Evolutionary conservation across 1,140 invertebrate genomes (phyloP).

Genomic region (Helicoverpa zea): DNA sequence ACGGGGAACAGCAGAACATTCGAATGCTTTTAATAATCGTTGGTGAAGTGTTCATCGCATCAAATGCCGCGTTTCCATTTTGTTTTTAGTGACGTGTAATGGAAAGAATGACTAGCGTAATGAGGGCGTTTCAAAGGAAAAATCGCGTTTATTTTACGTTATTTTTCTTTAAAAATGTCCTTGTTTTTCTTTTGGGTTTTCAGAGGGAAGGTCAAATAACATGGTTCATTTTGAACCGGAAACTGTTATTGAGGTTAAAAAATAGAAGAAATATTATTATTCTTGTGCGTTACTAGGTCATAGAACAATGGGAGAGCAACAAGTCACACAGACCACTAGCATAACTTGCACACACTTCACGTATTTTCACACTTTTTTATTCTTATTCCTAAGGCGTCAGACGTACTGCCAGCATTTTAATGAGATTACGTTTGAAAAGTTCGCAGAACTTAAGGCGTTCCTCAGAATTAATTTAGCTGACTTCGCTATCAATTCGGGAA

Average conservation of each 20-base stretch:
- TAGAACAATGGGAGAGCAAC: not conserved
- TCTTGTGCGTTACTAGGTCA: not conserved
- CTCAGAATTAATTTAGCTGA: constrained; percentile 38
- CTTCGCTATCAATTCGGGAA: constrained; percentile 30
- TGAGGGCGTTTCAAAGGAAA: constrained; percentile 36
- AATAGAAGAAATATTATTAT: not conserved
- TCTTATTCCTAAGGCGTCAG: constrained; percentile 19
- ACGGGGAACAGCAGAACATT: constrained; percentile 31
- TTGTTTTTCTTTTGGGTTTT: constrained; percentile 5
- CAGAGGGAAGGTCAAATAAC: constrained; percentile 14
- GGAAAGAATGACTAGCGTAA: constrained; percentile 60
- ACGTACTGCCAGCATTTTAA: constrained; percentile 37
- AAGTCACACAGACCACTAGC: not conserved
- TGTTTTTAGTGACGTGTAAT: constrained; percentile 60
- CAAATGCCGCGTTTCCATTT: constrained; percentile 54
- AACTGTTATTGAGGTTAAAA: constrained; percentile 7
- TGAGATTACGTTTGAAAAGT: constrained; percentile 41
- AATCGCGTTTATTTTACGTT: constrained; percentile 1
- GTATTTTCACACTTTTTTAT: constrained; percentile 20
- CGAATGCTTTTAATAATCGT: constrained; percentile 42
- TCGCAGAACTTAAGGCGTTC: constrained; percentile 27
- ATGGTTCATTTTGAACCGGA: not conserved
- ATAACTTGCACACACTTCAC: constrained; percentile 12
- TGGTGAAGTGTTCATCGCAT: constrained; percentile 30
- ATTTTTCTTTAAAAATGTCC: constrained; percentile 24